Evolutionary conservation across 2,888 invertebrate genomes (phyloP).

Genomic region (Athalia circularis): DNA sequence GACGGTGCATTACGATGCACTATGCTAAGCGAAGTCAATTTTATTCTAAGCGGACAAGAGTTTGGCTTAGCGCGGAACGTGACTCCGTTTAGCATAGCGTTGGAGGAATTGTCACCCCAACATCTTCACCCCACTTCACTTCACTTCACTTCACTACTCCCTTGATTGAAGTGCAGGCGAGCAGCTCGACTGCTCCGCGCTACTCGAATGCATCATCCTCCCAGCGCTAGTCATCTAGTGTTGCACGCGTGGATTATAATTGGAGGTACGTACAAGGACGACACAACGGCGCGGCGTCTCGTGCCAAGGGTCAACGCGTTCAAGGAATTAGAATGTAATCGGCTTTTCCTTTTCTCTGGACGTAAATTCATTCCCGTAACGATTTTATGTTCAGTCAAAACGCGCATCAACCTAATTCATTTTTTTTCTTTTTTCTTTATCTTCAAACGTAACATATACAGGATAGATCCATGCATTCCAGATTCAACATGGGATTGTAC

Average conservation of each 20-base stretch:
- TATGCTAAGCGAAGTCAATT: constrained; percentile 45
- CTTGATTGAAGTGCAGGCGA: constrained; percentile 43
- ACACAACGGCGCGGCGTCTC: background rate
- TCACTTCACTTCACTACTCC: constrained; percentile 26
- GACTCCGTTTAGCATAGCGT: constrained; percentile 46
- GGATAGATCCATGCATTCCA: background rate
- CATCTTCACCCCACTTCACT: constrained; percentile 39
- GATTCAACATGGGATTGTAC: constrained; percentile 13
- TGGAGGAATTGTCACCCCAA: constrained; percentile 43
- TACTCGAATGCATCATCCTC: constrained; percentile 40
- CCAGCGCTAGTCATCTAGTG: constrained; percentile 34
- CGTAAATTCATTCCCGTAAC: background rate
- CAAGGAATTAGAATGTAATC: too few relatives aligned
- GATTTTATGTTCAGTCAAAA: background rate
- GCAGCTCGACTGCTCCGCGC: constrained; percentile 32
- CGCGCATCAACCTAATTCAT: background rate
- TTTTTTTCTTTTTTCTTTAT: too few relatives aligned
- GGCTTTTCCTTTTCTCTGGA: too few relatives aligned
- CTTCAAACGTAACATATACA: background rate
- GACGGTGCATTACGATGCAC: constrained; percentile 44
- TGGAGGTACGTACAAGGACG: constrained; percentile 30
- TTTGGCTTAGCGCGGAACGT: constrained; percentile 43
- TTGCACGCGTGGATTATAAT: constrained; percentile 35
- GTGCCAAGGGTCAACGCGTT: constrained; percentile 1
- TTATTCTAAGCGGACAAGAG: constrained; percentile 45